Base-by-base conservation (phyloP, 2,888 invertebrate species). In the Nemoura dubitans region DNA sequence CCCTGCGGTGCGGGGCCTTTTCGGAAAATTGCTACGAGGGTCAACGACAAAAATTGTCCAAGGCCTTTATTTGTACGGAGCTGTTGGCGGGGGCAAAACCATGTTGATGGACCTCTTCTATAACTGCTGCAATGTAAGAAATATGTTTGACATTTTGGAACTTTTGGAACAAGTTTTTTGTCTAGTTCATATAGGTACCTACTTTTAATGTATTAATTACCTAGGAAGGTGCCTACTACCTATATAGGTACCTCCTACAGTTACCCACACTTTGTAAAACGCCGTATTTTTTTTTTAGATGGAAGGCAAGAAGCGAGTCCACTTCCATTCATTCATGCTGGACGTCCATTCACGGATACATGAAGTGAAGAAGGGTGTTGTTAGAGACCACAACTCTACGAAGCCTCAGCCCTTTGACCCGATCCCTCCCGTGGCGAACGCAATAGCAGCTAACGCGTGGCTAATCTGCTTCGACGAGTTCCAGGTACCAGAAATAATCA, bases 31-130 rank as follows among this genome's bases (percentile, higher is more conserved):
- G 88, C 90, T 90, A 90, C 84, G 86, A 86, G 0, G 83, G 81
- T 89, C 89, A 88, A 90, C 90, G 87, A 89, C 89, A 80, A 91
- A 93, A 88, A 93, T 93, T 76, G 96, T 96, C 0, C 95, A 95
- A 91, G 98, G 98, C 5, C 92, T 98, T 16, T 98, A 98, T 90
- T 94, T 98, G 87, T 95, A 96, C 92, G 98, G 98, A 86, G 96
- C 97, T 90, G 97, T 98, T 88, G 97, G 98, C 82, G 97, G 98
- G 89, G 99, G 99, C 81, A 99, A 99, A 93, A 99, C 99, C 6
- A 99, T 99, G 96, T 92, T 99, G 87, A 99, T 99, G 99, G 99
- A 99, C 92, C 92, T 99, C 90, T 99, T 99, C 92, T 98, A 96
- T 93, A 95, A 97, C 89, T 94, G 95, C 90, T 95, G 95, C 91